Evolutionary conservation across 2,888 invertebrate genomes (phyloP), one percentile per base, ranked within the genome.

Genomic region (Pyralis farinalis): DNA sequence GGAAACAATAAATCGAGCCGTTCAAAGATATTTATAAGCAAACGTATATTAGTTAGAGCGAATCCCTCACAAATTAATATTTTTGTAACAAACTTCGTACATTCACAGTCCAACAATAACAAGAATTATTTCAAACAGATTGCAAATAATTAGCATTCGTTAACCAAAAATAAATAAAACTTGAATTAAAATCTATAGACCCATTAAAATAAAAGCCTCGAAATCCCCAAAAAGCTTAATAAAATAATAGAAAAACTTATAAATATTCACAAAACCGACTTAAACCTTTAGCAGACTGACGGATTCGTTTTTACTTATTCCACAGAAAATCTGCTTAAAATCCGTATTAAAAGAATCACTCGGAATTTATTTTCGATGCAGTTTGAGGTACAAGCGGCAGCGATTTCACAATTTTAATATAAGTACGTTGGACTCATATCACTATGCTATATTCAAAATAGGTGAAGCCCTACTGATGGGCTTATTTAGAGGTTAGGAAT

Each of bases 331-430:
- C 87, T 87, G 85, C 86, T 86, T 88, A 85, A 88, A 87, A 86
- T 86, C 86, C 84, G 84, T 81, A 86, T 88, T 86, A 85, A 85
- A 87, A 86, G 86, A 87, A 88, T 86, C 87, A 86, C 86, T 87
- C 73, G 79, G 84, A 85, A 86, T 87, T 87, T 88, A 86, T 86
- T 88, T 84, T 63, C 63, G 55, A 44, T 33, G 48, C 41, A 55
- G 65, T 43, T 16, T 46, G 64, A 68, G 62, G n/a, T 1, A 40
- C 9, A 32, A 55, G 53, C 34, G 0, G 1, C 0, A 43, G 67
- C 54, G 58, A 10, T 34, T 10, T 33, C 3, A 25, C 1, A 25
- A 7, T 25, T n/a, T n/a, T n/a, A n/a, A n/a, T n/a, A n/a, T n/a
- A n/a, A n/a, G n/a, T n/a, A n/a, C n/a, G n/a, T n/a, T n/a, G n/a